Evolutionary conservation across 2,113 vertebrate species (phyloP), one percentile per base, ranked within the genome.

Genomic region (Circaetus gallicus): DNA sequence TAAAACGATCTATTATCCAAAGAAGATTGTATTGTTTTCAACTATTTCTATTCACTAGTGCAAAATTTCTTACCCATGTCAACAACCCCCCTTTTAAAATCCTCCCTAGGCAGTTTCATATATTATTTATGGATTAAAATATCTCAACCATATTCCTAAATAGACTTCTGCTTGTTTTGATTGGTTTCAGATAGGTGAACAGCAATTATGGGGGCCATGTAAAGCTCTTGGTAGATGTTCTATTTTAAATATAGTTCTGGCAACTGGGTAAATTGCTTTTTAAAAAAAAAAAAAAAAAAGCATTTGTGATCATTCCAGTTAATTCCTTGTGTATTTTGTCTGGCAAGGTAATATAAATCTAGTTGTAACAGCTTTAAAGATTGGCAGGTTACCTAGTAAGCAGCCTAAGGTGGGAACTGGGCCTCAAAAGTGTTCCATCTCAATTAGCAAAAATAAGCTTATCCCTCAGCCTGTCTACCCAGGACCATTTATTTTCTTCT

Each of bases 301-400:
- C 42, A 90, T 97, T 98, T 98, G 91, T 97, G 95, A 95, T 95
- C 69, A 93, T 96, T 97, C 94, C 92, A 97, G 94, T 95, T 98
- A 97, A 97, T 98, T 96, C 82, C 82, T 93, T 96, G 81, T 97
- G 77, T 73, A 95, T 91, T 98, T 98, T 98, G 53, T 95, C 97
- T 98, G 97, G 97, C 97, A 96, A 93, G 89, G 61, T 86, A 91
- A 66, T 85, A 94, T 89, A 93, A 97, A 97, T 95, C 91, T 95
- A 96, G 95, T 83, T 98, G 76, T 92, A 95, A 95, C 96, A 96
- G 92, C 86, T 90, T 97, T 96, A 96, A 97, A 92, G 80, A 94
- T 93, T 97, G 96, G 96, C 92, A 97, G 62, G 73, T 91, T 83
- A 36, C 47, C 28, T 62, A 84, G 71, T 94, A 94, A 98, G 97